phyloP scores from a whole-genome alignment of 1,140 invertebrate species.

The Leucophenga varia region DNA sequence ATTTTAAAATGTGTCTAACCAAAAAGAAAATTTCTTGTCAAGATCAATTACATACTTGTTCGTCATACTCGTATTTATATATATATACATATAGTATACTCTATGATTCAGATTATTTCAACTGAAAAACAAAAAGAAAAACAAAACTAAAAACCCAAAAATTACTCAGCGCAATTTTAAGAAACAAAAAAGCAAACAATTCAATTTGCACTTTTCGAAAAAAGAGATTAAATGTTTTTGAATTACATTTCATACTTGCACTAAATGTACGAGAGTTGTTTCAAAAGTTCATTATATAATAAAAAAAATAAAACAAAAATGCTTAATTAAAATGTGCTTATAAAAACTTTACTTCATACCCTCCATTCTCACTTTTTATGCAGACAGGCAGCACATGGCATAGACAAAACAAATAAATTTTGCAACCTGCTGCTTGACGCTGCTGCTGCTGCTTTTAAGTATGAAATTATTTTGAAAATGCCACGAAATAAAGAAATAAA shows the following conservation, averaged over 20 bases:
- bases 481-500: not conserved
- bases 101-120: no score
- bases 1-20: no score
- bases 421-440: no score
- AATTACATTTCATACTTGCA: not conserved
- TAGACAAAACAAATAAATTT: no score
- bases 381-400: no score
- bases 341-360: no score
- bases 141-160: not conserved
- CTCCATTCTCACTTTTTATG: slow-evolving; percentile 5
- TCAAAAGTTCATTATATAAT: no score
- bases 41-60: no score
- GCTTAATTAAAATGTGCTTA: slow-evolving; percentile 6
- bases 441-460: not conserved
- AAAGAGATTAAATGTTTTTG: slow-evolving; percentile 1
- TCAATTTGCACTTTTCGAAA: not conserved
- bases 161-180: slow-evolving; percentile 9
- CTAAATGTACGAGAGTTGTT: slow-evolving; percentile 2
- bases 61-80: no score
- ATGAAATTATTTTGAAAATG: not conserved
- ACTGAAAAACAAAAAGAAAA: no score
- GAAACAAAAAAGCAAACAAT: not conserved
- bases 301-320: slow-evolving; percentile 3
- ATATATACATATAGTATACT: slow-evolving; percentile 5
- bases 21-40: no score